Conservation (phyloP, 2,113 vertebrate genomes). For the Mugil cephalus region DNA sequence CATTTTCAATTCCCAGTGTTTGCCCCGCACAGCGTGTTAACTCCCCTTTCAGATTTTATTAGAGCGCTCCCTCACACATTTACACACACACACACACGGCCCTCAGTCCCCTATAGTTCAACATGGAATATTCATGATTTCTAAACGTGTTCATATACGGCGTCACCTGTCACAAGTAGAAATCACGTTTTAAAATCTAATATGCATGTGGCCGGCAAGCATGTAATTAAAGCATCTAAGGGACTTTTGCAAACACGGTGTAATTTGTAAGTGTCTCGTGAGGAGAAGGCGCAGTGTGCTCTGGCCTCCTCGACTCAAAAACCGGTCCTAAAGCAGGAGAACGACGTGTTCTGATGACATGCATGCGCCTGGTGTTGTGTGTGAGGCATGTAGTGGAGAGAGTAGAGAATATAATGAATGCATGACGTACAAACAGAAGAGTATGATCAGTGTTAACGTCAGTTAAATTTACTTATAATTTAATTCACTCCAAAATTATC, state of each 20-base stretch:
- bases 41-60: conserved; percentile 56
- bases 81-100: neutral
- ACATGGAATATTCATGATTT: conserved; percentile 63
- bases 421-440: neutral
- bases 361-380: no score
- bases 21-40: conserved; percentile 47
- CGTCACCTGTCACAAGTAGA: conserved; percentile 28
- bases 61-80: conserved; percentile 5
- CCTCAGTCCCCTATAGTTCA: conserved; percentile 22
- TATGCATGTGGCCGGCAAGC: conserved; percentile 63
- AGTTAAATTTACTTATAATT: no score
- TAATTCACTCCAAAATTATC: no score
- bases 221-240: conserved; percentile 61
- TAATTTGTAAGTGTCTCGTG: conserved; percentile 59
- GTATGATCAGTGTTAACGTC: no score
- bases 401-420: no score
- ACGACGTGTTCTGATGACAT: neutral
- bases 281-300: conserved; percentile 31
- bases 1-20: conserved; percentile 61
- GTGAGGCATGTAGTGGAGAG: no score
- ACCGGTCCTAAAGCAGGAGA: neutral
- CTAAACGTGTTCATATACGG: conserved; percentile 48
- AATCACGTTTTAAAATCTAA: conserved; percentile 56
- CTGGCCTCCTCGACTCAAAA: neutral
- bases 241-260: conserved; percentile 46